Evolutionary conservation across 2,113 vertebrate genomes (phyloP), one percentile per base, ranked within the genome.

Genomic region (Rhineura floridana): DNA sequence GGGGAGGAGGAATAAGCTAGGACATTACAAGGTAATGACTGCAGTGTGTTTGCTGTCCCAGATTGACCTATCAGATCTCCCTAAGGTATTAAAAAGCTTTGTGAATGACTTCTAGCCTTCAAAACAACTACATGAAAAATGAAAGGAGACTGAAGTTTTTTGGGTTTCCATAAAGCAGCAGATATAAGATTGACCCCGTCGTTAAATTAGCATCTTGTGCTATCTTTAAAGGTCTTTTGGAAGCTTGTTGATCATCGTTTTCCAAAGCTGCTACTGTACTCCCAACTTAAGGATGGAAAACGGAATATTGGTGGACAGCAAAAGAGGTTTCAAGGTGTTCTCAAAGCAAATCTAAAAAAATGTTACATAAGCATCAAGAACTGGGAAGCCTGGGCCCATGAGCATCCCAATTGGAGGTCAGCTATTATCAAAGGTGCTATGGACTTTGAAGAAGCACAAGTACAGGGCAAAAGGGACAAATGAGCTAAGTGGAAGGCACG

Each of bases 11-110:
- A 94, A 95, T 88, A 93, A 93, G 91, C 70, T 73, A 81, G 91
- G 94, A 94, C 90, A 94, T 89, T 94, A 94, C 69, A 87, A 93
- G 85, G 87, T 87, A 94, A 78, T 78, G 91, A 83, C 87, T 90
- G 86, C 88, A 87, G 59, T 36, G 70, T 42, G 30, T 70, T 93
- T 1, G 84, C 83, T 94, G 88, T 94, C 92, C 91, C 86, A 86
- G 83, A 80, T 59, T 89, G 92, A 95, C 93, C 90, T 90, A 83
- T 89, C 88, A 83, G 87, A 87, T 91, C 85, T 92, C 73, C 15
- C 67, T 86, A 77, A 92, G 87, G 55, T 75, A 84, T 30, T 81
- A 67, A 65, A 59, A 87, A 73, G 3, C 36, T 86, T 28, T 44
- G 2, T 9, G 90, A 77, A 0, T 0, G 33, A 85, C 67, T 39